Evolutionary conservation across 2,888 invertebrate species (phyloP).

Genomic region (Calameuta pallipes): DNA sequence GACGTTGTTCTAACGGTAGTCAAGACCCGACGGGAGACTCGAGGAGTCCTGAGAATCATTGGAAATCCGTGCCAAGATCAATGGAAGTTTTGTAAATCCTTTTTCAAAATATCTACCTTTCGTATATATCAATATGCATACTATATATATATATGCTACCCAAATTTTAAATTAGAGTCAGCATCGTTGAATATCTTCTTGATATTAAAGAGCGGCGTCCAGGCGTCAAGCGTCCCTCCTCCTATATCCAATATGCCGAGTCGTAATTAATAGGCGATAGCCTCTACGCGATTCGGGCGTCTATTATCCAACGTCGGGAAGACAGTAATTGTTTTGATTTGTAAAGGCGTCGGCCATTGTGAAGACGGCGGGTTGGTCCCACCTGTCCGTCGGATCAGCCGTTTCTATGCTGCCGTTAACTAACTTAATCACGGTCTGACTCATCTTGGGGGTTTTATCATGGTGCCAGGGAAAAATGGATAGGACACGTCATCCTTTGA

Average conservation of each 20-base stretch:
- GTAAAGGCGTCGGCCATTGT: constrained; percentile 33
- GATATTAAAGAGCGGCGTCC: background rate
- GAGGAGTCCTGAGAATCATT: background rate
- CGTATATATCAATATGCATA: background rate
- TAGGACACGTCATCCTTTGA: background rate
- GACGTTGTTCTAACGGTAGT: constrained; percentile 32
- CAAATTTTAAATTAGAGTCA: background rate
- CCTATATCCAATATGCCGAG: constrained; percentile 8
- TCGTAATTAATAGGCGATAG: constrained; percentile 21
- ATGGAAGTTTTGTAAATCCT: background rate
- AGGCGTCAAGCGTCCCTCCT: background rate
- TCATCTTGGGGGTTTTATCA: constrained; percentile 1
- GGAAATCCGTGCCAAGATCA: background rate
- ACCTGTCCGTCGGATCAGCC: constrained; percentile 15
- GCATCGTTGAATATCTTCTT: background rate
- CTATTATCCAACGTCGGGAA: constrained; percentile 17
- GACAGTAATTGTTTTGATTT: constrained; percentile 49
- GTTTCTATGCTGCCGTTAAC: background rate
- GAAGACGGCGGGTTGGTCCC: constrained; percentile 13
- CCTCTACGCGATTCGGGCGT: background rate
- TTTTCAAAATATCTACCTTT: background rate
- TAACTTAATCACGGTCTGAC: constrained; percentile 5
- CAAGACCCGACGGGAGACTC: background rate
- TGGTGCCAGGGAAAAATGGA: background rate
- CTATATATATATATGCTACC: background rate